A percentile compares a stretch with the other conserved stretches of the same genome.
Evolutionary conservation across 2,797 vertebrate genomes (phyloP).

Genomic region (Coregonus ussuriensis): DNA sequence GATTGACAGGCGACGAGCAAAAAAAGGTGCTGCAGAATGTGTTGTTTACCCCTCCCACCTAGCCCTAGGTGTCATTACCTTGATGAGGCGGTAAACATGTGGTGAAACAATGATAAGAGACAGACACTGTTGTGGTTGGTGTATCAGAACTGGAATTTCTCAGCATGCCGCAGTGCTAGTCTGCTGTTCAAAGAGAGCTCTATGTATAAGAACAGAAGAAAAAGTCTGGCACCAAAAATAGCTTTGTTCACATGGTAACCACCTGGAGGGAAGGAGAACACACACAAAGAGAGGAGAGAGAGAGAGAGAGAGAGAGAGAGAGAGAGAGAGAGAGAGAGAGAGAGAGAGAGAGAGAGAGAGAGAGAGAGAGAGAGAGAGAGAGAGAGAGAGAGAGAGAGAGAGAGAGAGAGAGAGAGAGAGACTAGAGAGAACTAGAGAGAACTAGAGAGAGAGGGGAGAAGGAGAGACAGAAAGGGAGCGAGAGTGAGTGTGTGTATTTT

Average conservation of each 20-base stretch:
- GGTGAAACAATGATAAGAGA: background rate
- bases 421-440: background rate
- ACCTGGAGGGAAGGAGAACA: background rate
- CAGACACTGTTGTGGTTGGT: background rate
- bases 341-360: background rate
- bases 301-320: background rate
- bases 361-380: background rate
- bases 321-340: background rate
- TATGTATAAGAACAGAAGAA: background rate
- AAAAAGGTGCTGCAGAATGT: background rate
- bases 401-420: background rate
- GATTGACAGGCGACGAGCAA: background rate
- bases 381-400: background rate
- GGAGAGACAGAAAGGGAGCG: background rate
- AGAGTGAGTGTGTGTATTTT: background rate
- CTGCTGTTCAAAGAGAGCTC: background rate
- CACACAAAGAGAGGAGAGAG: background rate
- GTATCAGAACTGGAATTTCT: background rate
- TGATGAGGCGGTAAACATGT: background rate
- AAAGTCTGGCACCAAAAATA: constrained; percentile 16
- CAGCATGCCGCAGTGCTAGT: background rate
- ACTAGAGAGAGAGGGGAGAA: background rate
- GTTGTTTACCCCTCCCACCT: background rate
- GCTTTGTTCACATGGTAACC: constrained; percentile 6
- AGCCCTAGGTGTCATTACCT: background rate